Evolutionary conservation across 37 sponge, comb jelly and placozoan genomes (phyloP).

Genomic region (Aphrocallistes beatrix): DNA sequence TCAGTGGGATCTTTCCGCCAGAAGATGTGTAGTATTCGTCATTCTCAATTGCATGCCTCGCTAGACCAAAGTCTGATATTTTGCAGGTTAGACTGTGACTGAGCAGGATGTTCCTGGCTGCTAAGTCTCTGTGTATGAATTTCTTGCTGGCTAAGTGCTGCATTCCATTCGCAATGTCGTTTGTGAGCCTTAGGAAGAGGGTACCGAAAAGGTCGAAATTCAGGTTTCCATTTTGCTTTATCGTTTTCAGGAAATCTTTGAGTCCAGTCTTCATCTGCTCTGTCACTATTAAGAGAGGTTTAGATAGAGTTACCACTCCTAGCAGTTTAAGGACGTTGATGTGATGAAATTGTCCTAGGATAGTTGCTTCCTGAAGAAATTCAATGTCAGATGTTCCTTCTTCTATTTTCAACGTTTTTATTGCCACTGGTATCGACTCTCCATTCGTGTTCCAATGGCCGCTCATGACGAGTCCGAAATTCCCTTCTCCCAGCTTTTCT

Average conservation of each 20-base stretch:
- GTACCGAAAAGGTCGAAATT: neutral
- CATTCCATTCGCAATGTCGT: neutral
- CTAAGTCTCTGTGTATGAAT: neutral
- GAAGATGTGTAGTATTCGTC: conserved; percentile 16
- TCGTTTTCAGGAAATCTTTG: neutral
- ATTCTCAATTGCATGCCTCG: neutral
- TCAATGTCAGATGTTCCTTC: neutral
- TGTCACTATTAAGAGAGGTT: neutral
- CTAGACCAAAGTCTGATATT: conserved; percentile 7
- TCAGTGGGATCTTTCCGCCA: conserved; percentile 20
- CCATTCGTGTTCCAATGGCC: neutral
- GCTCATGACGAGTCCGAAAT: neutral
- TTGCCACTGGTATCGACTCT: neutral
- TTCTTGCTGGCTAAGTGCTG: neutral
- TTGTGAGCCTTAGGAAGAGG: neutral
- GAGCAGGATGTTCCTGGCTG: neutral
- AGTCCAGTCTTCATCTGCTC: neutral
- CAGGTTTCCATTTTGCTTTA: neutral
- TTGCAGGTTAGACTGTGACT: neutral
- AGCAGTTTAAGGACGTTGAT: neutral
- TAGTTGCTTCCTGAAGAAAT: neutral
- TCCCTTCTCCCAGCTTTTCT: neutral
- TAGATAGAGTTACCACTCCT: neutral
- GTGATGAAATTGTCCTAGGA: neutral
- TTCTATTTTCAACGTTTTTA: neutral